Base-by-base conservation (phyloP, 2,797 vertebrate genomes). In the Pempheris klunzingeri region DNA sequence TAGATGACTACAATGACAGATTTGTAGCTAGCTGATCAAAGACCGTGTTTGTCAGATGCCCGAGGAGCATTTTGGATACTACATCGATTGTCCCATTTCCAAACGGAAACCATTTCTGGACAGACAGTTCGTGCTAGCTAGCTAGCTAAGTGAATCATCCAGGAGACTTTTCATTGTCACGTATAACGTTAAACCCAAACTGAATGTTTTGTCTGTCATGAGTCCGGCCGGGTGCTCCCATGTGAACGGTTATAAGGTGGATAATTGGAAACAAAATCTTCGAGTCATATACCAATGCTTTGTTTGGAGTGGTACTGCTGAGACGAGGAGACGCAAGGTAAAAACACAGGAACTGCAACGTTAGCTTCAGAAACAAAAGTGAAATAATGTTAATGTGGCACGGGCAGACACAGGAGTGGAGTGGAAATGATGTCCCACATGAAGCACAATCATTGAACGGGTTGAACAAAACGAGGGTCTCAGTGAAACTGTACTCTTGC, bases 191-290 rank as follows among this genome's bases (percentile, higher is more conserved):
- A 86, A 85, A 86, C 54, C 73, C 77, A 88, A 90, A 89, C 78
- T 93, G 94, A 93, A 96, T 95, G 94, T 94, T 84, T 94, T 87
- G 90, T 94, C 91, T 96, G 96, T 97, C 94, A 97, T 98, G 96
- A 96, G 97, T 96, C 97, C 97, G 93, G 95, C 97, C 94, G 97
- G 97, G 93, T 98, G 97, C 94, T 96, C 97, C 95, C 97, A 99
- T 96, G 96, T 99, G 96, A 97, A 96, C 95, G 96, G 95, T 92
- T 98, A 97, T 96, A 99, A 99, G 95, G 97, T 98, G 96, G 97
- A 99, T 87, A 98, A 99, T 92, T 99, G 97, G 97, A 98, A 96
- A 95, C 97, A 98, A 95, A 98, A 98, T 85, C 96, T 99, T 83
- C 96, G 97, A 86, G 96, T 97, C 87, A 98, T 99, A 88, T 98